phyloP scores from a whole-genome alignment of 2,113 vertebrate genomes.

The Percina caprodes region DNA sequence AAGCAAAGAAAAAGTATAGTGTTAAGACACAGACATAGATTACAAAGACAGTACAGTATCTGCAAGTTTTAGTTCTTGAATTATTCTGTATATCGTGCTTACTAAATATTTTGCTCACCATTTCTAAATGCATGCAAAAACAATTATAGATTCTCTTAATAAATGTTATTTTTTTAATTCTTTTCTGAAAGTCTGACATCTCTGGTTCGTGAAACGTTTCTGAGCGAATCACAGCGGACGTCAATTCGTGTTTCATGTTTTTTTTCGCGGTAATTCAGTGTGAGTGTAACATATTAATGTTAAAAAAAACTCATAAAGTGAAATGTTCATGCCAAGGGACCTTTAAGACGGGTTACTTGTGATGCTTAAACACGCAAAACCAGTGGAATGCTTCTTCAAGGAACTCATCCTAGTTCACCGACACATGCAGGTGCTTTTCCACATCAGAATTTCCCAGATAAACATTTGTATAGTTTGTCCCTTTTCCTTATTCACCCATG shows the following conservation, averaged over 20 bases:
- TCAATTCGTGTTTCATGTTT: background rate
- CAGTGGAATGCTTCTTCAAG: background rate
- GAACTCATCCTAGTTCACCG: too few relatives aligned
- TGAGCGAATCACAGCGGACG: background rate
- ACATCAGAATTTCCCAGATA: too few relatives aligned
- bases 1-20: background rate
- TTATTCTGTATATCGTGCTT: background rate
- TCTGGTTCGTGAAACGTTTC: background rate
- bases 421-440: too few relatives aligned
- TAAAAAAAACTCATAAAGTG: too few relatives aligned
- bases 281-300: too few relatives aligned
- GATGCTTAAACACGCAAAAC: background rate
- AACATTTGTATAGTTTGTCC: too few relatives aligned
- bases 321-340: too few relatives aligned
- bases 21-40: background rate
- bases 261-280: background rate
- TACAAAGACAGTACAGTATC: background rate
- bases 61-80: background rate
- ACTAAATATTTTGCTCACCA: background rate
- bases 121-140: background rate
- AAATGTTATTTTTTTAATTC: background rate
- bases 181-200: background rate
- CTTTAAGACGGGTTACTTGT: too few relatives aligned
- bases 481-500: too few relatives aligned
- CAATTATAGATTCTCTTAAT: background rate